phyloP scores from a whole-genome alignment of 2,797 vertebrate genomes.

The Dipus sagitta region DNA sequence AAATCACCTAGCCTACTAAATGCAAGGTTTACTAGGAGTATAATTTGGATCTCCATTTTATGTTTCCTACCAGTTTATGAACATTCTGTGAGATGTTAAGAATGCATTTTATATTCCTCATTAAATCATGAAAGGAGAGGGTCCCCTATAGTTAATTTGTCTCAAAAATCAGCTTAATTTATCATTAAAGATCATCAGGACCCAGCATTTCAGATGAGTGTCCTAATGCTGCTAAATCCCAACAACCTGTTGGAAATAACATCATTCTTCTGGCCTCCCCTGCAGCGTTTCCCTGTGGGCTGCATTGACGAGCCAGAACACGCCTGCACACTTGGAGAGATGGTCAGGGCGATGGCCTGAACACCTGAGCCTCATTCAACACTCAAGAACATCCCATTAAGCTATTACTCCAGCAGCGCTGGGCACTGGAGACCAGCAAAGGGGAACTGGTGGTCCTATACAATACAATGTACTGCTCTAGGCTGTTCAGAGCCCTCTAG shows the following conservation, averaged over 20 bases:
- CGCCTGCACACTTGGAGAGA: rapidly evolving
- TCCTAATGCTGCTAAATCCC: neutral
- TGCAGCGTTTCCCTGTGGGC: rapidly evolving
- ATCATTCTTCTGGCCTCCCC: neutral
- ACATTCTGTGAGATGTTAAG: neutral
- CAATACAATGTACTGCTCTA: too few species aligned
- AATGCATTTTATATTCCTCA: constrained; percentile 10
- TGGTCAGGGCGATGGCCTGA: rapidly evolving
- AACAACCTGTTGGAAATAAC: neutral
- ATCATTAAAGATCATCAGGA: neutral
- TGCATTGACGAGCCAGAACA: neutral
- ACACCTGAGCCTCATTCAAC: rapidly evolving
- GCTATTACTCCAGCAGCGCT: neutral
- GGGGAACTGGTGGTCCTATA: neutral
- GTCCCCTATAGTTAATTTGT: neutral
- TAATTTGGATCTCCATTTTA: neutral
- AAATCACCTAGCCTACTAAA: neutral
- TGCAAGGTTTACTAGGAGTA: neutral
- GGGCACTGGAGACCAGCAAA: neutral
- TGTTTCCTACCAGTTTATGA: neutral
- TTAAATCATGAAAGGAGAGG: constrained; percentile 14
- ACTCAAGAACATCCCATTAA: rapidly evolving
- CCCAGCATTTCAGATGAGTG: neutral
- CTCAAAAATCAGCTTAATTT: constrained; percentile 18
- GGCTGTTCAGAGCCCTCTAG: neutral